Base-by-base conservation (phyloP, 2,113 vertebrate genomes). In the Psilopogon haemacephalus region DNA sequence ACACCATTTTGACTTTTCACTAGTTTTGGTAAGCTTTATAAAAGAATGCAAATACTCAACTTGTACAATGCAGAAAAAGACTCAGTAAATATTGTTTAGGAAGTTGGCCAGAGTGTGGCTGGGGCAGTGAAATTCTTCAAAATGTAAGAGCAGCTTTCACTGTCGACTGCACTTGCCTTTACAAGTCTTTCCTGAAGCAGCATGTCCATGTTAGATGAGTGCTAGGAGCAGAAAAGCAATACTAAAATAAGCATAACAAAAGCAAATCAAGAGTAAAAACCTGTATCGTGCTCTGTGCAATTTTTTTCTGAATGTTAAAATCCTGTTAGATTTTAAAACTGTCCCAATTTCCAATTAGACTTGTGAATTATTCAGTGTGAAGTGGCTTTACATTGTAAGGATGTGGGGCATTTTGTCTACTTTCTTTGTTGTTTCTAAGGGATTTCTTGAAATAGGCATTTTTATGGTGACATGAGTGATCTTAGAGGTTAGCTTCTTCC, bases 341-440 rank as follows among this genome's bases (percentile, higher is more conserved):
- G 0, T 58, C 23, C 64, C 44, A 68, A 28, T 79, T 90, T 91
- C 73, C 37, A 40, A 42, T 92, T 84, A 86, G 70, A 82, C 28
- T 40, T 78, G 76, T 90, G 70, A 94, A 84, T 92, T 93, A 82
- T 70, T 90, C 71, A 86, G 48, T 58, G 54, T 75, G 50, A 84
- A 76, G 21, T 86, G 54, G 32, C n/a, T 92, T 92, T 79, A 32
- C 79, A 44, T 59, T 82, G 35, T 58, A 89, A 55, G 23, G 23
- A 46, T 83, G 4, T 52, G 42, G 17, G 27, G 38, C 11, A 1
- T 77, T 93, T 90, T 89, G 14, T 58, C 71, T 86, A 13, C 48
- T 94, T 88, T 63, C 63, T 67, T 94, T 91, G 30, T 67, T 85
- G 15, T 84, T 95, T 85, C 46, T 88, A 70, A 69, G 54, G 12